Conservation (phyloP, 1,140 invertebrate species). For the Euwallacea similis region DNA sequence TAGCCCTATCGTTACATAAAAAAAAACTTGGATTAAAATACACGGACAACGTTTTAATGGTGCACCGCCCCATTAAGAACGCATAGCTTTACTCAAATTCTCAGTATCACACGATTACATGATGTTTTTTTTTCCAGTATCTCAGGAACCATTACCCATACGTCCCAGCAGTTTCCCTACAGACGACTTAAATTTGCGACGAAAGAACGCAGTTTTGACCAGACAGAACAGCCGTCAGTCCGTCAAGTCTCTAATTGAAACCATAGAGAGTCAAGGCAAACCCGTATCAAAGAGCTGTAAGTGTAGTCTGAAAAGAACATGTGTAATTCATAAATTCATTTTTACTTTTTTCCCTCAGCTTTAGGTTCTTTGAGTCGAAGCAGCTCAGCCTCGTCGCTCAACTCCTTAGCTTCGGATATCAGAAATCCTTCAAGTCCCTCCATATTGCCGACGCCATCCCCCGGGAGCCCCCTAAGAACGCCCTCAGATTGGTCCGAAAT, state of each 20-base stretch:
- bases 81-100: too few species aligned
- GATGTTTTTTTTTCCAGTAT: conserved; percentile 35
- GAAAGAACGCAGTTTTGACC: conserved; percentile 61
- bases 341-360: conserved; percentile 28
- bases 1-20: too few species aligned
- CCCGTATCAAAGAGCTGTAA: conserved; percentile 75
- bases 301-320: conserved; percentile 27
- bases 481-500: conserved; percentile 41
- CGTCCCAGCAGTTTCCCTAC: conserved; percentile 48
- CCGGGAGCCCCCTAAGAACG: conserved; percentile 44
- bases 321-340: not conserved
- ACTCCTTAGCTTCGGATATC: conserved; percentile 57
- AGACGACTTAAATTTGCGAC: conserved; percentile 60
- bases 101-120: not conserved
- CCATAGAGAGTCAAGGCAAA: conserved; percentile 83
- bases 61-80: too few species aligned
- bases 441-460: conserved; percentile 40
- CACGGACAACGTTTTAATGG: too few species aligned
- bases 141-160: conserved; percentile 39
- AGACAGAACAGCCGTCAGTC: conserved; percentile 79
- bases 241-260: conserved; percentile 86
- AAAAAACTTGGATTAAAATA: too few species aligned
- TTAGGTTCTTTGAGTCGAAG: conserved; percentile 55
- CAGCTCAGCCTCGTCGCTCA: conserved; percentile 61
- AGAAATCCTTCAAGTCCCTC: conserved; percentile 49